Evolutionary conservation across 2,797 vertebrate species (phyloP), one percentile per base, ranked within the genome.

Genomic region (Atherinosoma microstoma): DNA sequence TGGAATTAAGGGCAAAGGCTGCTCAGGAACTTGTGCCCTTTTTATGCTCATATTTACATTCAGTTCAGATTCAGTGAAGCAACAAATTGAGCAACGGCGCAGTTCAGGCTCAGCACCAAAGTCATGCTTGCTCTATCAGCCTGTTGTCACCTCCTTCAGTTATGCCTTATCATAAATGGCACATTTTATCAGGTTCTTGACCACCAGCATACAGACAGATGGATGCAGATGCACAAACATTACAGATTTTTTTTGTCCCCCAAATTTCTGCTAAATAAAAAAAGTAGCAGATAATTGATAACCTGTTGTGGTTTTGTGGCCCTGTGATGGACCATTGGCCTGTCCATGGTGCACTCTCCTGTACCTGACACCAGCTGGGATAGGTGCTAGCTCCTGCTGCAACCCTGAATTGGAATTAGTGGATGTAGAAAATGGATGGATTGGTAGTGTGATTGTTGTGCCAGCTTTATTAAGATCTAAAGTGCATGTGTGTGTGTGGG

Each of bases 1-100:
- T 66, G 84, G 86, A 84, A 87, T 89, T 89, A 89, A 88, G 73
- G 83, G 70, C 63, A 82, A 73, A 83, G 67, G 83, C 70, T 74
- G 73, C 73, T 83, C 60, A 67, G 56, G 70, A 61, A 76, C 79
- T 71, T 62, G 45, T 88, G 78, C 75, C 66, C 64, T 70, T 84
- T 72, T 47, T 81, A 49, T 80, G 58, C 58, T 78, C 79, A 72
- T 74, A 45, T 81, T 76, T 74, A 51, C 66, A 75, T 84, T 79
- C 67, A 64, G 79, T 45, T 32, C 66, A 77, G 67, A 67, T 16
- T 64, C 29, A 45, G 70, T 68, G 34, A 75, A 79, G 61, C 22
- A 67, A 74, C 42, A 76, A 88, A 75, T 59, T 53, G 64, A 80
- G 45, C 72, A 27, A 29, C n/a, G 35, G 40, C 24, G 73, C 30